These are phyloP conservation scores for Myotis brandtii DNA, from an alignment of 2,113 vertebrate genomes.

Conservation along the genomic window DNA sequence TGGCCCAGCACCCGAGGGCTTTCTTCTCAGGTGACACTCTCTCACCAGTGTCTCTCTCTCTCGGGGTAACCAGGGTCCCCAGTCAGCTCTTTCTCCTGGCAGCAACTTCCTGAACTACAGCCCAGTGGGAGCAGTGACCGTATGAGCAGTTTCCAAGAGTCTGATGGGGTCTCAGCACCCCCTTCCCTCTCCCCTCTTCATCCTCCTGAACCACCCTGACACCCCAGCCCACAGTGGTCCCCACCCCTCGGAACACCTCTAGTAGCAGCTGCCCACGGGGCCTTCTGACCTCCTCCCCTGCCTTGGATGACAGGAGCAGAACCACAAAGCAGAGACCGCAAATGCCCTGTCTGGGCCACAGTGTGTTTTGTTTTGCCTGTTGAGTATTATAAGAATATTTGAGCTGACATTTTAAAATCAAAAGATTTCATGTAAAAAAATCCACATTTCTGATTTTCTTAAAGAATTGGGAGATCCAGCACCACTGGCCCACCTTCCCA, in stretches of 20 bases:
- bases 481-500: neutral
- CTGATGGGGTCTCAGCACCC: rapidly evolving
- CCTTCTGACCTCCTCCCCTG: neutral
- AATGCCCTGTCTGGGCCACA: rapidly evolving
- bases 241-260: rapidly evolving
- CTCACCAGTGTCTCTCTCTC: conserved; percentile 8
- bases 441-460: neutral
- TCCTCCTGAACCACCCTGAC: neutral
- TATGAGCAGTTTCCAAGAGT: neutral
- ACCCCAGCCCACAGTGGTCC: neutral
- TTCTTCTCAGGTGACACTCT: conserved; percentile 48
- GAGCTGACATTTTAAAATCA: neutral
- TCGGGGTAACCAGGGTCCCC: neutral
- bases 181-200: neutral
- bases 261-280: neutral
- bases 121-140: neutral
- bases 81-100: neutral
- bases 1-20: neutral
- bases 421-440: neutral
- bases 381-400: conserved; percentile 7
- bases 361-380: neutral
- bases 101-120: neutral
- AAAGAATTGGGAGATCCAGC: neutral
- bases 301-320: neutral
- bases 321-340: neutral